These are phyloP conservation scores for Lytechinus pictus DNA, from an alignment of 35 echinoderm and acorn worm species.

Conservation along the genomic window DNA sequence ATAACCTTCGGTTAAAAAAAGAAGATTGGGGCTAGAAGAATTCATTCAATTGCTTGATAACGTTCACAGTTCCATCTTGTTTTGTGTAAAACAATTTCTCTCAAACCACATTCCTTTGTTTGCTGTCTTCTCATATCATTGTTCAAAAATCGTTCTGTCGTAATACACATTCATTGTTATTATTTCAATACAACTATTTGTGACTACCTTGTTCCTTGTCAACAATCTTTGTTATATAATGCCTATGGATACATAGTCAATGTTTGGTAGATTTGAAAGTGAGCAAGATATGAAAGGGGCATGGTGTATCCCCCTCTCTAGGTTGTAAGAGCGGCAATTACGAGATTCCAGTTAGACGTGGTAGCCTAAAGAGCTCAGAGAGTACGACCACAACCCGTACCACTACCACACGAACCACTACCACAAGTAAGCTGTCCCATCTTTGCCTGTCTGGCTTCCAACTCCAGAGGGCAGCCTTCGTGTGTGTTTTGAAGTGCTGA, in stretches of 20 bases:
- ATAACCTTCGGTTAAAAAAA: not conserved
- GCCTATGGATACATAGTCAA: not conserved
- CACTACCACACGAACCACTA: slow-evolving; percentile 95
- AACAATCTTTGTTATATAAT: not conserved
- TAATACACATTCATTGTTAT: not conserved
- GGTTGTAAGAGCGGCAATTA: slow-evolving; percentile 93
- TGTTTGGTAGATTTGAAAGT: not conserved
- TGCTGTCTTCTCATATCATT: not conserved
- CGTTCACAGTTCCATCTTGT: not conserved
- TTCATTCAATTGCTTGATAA: not conserved
- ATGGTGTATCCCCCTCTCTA: slow-evolving; percentile 48
- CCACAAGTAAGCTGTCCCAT: slow-evolving; percentile 80
- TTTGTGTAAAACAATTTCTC: not conserved
- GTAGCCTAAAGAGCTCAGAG: slow-evolving; percentile 82
- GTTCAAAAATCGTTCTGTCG: not conserved
- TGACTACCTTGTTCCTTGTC: not conserved
- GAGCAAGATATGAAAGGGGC: not conserved
- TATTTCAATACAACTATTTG: not conserved
- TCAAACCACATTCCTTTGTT: not conserved
- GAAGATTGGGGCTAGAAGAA: not conserved
- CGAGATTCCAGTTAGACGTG: slow-evolving; percentile 91
- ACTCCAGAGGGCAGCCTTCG: slow-evolving; percentile 27
- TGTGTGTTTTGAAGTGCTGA: slow-evolving; percentile 12
- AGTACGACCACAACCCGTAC: slow-evolving; percentile 94
- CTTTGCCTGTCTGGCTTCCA: not conserved